Conservation (phyloP, 2,113 vertebrate species). For the Colius striatus region DNA sequence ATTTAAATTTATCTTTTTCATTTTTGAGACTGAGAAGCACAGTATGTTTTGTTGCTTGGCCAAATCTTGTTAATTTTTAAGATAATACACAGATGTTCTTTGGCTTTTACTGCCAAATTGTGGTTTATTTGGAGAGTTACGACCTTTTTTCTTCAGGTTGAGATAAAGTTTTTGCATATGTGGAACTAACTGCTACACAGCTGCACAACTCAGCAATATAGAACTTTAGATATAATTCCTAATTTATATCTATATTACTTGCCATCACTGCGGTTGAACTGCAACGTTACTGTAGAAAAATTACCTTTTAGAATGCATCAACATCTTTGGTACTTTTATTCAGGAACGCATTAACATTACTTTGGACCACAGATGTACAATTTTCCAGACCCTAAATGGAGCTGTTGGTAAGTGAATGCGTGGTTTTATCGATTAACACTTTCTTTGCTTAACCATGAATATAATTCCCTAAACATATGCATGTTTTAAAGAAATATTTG, state of each 20-base stretch:
- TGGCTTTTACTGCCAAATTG: neutral
- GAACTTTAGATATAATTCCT: neutral
- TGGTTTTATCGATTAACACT: neutral
- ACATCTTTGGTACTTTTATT: constrained; percentile 26
- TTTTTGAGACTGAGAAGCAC: neutral
- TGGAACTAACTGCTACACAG: neutral
- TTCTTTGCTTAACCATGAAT: neutral
- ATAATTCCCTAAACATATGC: neutral
- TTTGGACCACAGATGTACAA: constrained; percentile 94
- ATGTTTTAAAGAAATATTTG: neutral
- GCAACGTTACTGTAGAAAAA: neutral
- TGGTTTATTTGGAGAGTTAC: neutral
- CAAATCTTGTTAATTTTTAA: neutral
- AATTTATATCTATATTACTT: neutral
- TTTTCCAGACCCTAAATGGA: constrained; percentile 96
- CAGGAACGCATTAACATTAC: constrained; percentile 92
- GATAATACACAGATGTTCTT: neutral
- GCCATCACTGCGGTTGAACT: neutral
- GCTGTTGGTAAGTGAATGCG: constrained; percentile 86
- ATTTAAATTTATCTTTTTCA: neutral
- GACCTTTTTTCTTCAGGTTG: neutral
- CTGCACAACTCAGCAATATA: neutral
- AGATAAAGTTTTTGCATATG: neutral
- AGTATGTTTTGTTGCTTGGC: neutral
- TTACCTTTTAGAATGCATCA: neutral